Evolutionary conservation across 2,113 vertebrate species (phyloP).

Genomic region (Halichoeres trimaculatus): DNA sequence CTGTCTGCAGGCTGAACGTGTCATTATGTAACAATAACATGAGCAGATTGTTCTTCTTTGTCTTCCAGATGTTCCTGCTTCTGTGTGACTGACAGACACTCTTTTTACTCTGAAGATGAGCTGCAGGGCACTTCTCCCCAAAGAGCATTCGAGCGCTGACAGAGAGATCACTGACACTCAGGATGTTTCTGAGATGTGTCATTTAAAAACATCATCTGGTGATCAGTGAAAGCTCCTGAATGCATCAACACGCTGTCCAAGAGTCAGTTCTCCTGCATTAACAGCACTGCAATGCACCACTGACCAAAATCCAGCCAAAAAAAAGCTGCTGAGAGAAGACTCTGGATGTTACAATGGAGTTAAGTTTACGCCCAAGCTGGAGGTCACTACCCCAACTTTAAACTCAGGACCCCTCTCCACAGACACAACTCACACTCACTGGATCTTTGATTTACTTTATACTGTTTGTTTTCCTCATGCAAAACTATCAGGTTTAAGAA

Average conservation of each 20-base stretch:
- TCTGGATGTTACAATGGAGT: background rate
- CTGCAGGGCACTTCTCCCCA: background rate
- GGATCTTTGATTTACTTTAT: too few relatives aligned
- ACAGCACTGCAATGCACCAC: background rate
- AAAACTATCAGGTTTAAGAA: background rate
- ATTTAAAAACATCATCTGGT: background rate
- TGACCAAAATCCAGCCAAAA: background rate
- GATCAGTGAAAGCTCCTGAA: background rate
- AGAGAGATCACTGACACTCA: background rate
- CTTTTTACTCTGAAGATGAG: background rate
- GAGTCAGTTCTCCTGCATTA: background rate
- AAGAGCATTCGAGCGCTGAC: too few relatives aligned
- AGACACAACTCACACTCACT: too few relatives aligned
- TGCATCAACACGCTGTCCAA: background rate
- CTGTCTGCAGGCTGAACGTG: background rate
- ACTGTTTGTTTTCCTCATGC: background rate
- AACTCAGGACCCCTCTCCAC: too few relatives aligned
- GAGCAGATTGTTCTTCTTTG: conserved; percentile 1
- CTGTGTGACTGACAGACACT: background rate
- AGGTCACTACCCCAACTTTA: too few relatives aligned
- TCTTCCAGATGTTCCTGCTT: conserved; percentile 5
- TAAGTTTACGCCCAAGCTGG: too few relatives aligned
- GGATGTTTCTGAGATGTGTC: background rate
- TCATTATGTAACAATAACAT: conserved; percentile 4
- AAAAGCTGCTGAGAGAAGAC: background rate